Percentiles rank a stretch among this genome's conserved stretches.
Conservation (phyloP, 1,140 invertebrate species). For the Solenopsis invicta region DNA sequence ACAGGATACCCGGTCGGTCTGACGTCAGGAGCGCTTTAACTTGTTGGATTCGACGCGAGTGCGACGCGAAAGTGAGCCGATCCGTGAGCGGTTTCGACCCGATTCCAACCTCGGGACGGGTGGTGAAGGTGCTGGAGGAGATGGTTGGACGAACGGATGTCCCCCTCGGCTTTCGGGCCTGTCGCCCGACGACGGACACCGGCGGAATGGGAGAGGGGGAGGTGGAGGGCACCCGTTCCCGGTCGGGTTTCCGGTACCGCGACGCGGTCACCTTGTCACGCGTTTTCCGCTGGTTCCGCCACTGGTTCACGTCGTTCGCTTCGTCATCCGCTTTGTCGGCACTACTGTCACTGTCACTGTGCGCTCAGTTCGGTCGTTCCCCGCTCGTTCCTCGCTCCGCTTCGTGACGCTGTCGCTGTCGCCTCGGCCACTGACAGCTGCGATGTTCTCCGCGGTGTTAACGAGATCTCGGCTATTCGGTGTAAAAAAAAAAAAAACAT, state of each 20-base stretch:
- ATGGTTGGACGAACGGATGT: background rate
- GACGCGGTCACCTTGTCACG: constrained; percentile 38
- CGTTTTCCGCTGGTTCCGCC: constrained; percentile 33
- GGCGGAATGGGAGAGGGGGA: background rate
- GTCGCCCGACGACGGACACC: background rate
- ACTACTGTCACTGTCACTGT: background rate
- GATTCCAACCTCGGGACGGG: constrained; percentile 14
- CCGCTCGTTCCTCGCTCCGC: constrained; percentile 13
- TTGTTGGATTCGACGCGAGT: constrained; percentile 65
- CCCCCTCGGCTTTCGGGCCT: background rate
- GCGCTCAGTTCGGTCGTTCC: constrained; percentile 5
- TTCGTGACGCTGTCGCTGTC: constrained; percentile 45
- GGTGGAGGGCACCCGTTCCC: background rate
- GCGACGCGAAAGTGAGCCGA: constrained; percentile 61
- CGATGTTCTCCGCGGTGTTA: constrained; percentile 25
- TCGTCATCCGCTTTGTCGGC: constrained; percentile 50
- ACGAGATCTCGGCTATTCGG: background rate
- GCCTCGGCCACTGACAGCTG: constrained; percentile 33
- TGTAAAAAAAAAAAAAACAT: background rate
- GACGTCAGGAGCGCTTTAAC: constrained; percentile 62
- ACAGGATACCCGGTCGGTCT: constrained; percentile 50
- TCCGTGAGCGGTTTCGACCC: constrained; percentile 38
- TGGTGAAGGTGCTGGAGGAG: constrained; percentile 34
- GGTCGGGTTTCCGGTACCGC: constrained; percentile 48
- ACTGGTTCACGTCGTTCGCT: background rate